These are phyloP conservation scores for Exocentrus adspersus DNA, from an alignment of 2,888 invertebrate species.

Conservation along the genomic window DNA sequence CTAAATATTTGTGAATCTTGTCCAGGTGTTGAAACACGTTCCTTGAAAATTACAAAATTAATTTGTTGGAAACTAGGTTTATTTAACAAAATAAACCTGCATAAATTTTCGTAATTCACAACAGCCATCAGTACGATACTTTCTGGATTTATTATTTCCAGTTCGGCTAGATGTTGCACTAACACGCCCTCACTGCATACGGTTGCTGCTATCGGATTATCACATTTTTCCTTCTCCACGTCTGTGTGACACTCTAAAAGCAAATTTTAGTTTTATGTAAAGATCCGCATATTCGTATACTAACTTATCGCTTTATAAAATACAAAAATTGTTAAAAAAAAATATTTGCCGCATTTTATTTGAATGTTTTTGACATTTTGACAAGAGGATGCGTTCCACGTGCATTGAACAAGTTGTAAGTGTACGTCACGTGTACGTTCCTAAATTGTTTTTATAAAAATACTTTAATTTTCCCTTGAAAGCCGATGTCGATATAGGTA, in stretches of 20 bases:
- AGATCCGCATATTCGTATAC: neutral
- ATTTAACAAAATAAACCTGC: constrained; percentile 55
- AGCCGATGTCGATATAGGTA: too few species aligned
- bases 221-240: neutral
- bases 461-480: too few species aligned
- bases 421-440: too few species aligned
- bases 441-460: neutral
- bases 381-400: too few species aligned
- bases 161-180: constrained; percentile 64
- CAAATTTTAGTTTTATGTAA: neutral
- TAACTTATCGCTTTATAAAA: constrained; percentile 9
- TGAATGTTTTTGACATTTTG: neutral
- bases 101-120: constrained; percentile 58
- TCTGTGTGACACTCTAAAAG: constrained; percentile 4
- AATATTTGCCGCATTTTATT: constrained; percentile 13
- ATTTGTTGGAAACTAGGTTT: too few species aligned
- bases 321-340: constrained; percentile 1
- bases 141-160: constrained; percentile 67
- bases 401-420: too few species aligned
- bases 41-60: too few species aligned
- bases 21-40: constrained; percentile 57
- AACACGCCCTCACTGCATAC: constrained; percentile 62
- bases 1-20: constrained; percentile 59
- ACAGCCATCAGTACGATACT: constrained; percentile 64
- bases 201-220: neutral